Evolutionary conservation across 2,888 invertebrate genomes (phyloP).

Genomic region (Plagodis pulveraria): DNA sequence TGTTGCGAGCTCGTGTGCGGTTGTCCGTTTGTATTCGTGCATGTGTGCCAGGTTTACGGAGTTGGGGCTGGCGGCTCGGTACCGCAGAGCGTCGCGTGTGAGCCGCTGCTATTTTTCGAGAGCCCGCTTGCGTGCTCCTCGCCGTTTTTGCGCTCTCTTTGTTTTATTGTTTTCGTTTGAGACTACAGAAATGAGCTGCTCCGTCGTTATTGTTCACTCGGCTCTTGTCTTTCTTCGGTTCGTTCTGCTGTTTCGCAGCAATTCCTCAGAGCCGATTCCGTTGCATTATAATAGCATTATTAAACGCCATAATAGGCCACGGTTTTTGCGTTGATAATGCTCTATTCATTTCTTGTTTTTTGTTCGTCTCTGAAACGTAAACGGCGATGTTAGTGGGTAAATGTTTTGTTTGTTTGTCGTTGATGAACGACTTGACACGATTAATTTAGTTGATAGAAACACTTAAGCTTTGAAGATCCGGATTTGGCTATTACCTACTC

Average conservation of each 20-base stretch:
- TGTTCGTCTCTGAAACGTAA: conserved; percentile 45
- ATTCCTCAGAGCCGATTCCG: conserved; percentile 54
- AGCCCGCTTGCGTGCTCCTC: conserved; percentile 69
- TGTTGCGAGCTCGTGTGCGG: conserved; percentile 45
- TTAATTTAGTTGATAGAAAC: conserved; percentile 50
- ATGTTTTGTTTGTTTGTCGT: conserved; percentile 48
- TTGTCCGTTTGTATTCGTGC: conserved; percentile 29
- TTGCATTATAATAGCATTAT: conserved; percentile 61
- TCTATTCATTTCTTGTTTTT: conserved; percentile 60
- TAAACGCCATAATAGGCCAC: conserved; percentile 55
- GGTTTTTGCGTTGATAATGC: conserved; percentile 64
- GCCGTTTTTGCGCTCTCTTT: conserved; percentile 74
- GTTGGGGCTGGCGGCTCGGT: conserved; percentile 39
- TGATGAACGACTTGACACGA: conserved; percentile 49
- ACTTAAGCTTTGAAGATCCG: conserved; percentile 54
- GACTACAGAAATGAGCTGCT: conserved; percentile 71
- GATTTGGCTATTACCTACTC: conserved; percentile 57
- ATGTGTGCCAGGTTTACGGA: conserved; percentile 57
- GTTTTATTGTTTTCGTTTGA: conserved; percentile 75
- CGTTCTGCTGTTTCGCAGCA: conserved; percentile 50
- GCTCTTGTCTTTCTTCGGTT: conserved; percentile 55
- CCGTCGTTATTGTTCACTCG: conserved; percentile 70
- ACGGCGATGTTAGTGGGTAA: conserved; percentile 39
- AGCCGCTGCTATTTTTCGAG: conserved; percentile 71
- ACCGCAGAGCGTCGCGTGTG: conserved; percentile 58